phyloP scores from a whole-genome alignment of 2,797 vertebrate genomes.

The Mormyrops attenuatus region DNA sequence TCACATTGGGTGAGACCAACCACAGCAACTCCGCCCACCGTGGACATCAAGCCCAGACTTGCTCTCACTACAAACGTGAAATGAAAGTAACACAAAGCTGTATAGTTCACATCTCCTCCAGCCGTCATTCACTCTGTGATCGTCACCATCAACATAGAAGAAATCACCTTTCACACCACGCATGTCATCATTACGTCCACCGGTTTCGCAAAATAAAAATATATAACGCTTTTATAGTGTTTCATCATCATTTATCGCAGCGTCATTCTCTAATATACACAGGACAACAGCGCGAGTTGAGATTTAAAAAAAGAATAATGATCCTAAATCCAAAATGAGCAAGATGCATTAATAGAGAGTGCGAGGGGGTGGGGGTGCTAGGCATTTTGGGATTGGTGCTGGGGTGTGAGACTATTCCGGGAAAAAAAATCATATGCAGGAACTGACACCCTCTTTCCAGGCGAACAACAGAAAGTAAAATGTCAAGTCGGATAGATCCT shows the following conservation, averaged over 20 bases:
- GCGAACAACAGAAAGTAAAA: neutral
- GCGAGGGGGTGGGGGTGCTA: neutral
- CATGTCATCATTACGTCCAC: neutral
- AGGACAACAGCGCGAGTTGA: neutral
- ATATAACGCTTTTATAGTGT: neutral
- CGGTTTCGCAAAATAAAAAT: neutral
- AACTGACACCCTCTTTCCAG: neutral
- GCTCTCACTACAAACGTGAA: neutral
- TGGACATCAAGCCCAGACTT: neutral
- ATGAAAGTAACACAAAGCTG: neutral
- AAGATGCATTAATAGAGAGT: neutral
- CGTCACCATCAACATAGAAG: neutral
- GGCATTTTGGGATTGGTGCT: neutral
- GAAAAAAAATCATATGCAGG: neutral
- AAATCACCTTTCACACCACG: neutral
- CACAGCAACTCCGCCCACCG: neutral
- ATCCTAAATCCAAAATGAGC: neutral
- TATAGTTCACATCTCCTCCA: neutral
- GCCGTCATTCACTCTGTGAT: neutral
- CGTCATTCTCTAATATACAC: neutral
- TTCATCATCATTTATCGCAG: neutral
- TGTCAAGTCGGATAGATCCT: neutral
- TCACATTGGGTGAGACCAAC: neutral
- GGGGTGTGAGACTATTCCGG: neutral
- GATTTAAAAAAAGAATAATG: neutral